Percentiles rank a stretch among this genome's conserved stretches.
Conservation (phyloP, 2,888 invertebrate species). For the Megalurothrips usitatus region DNA sequence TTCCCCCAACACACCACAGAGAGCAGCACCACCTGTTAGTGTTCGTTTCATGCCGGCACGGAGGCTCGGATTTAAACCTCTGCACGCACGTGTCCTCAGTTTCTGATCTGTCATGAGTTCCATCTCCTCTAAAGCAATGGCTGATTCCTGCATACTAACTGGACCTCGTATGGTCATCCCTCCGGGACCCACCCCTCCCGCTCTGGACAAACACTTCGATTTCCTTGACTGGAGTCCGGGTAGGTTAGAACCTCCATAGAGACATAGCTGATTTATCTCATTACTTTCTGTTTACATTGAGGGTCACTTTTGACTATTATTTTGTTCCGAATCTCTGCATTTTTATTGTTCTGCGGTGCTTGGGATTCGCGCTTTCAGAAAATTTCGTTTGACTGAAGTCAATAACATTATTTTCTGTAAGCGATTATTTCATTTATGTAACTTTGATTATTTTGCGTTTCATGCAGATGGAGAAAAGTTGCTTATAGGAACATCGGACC, state of each 20-base stretch:
- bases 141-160: not conserved
- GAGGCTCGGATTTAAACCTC: no score
- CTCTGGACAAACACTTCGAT: not conserved
- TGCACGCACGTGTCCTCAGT: not conserved
- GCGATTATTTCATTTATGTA: not conserved
- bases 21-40: no score
- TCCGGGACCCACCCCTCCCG: not conserved
- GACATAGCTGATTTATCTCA: no score
- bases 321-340: no score
- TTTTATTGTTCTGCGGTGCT: not conserved
- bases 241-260: not conserved
- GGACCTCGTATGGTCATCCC: not conserved
- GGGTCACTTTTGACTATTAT: no score
- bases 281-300: no score
- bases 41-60: no score
- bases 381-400: no score
- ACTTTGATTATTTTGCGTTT: not conserved
- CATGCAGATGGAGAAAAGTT: conserved; percentile 51
- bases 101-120: not conserved
- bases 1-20: no score
- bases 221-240: conserved; percentile 9
- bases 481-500: conserved; percentile 55
- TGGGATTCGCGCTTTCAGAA: not conserved
- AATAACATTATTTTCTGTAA: not conserved
- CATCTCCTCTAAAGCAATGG: not conserved